Evolutionary conservation across 2,797 vertebrate genomes (phyloP).

Genomic region (Acanthurus lineatus): DNA sequence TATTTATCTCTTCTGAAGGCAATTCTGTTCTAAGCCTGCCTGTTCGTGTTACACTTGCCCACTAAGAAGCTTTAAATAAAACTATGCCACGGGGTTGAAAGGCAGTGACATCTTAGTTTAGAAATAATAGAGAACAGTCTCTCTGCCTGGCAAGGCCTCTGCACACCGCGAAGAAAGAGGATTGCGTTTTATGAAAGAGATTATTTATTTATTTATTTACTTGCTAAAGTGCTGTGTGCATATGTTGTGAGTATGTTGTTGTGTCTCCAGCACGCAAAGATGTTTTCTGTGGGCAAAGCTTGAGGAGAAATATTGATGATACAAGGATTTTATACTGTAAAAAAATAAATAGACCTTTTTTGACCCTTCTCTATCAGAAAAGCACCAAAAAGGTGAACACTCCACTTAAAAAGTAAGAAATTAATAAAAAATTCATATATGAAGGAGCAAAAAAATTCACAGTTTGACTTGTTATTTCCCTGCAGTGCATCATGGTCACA

Average conservation of each 20-base stretch:
- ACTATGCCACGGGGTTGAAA: slow-evolving; percentile 66
- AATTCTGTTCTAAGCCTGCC: slow-evolving; percentile 52
- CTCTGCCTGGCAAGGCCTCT: slow-evolving; percentile 31
- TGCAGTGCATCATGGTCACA: slow-evolving; percentile 36
- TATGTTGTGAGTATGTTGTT: slow-evolving; percentile 14
- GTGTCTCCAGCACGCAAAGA: slow-evolving; percentile 1
- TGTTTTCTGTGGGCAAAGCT: slow-evolving; percentile 4
- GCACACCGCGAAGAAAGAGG: slow-evolving; percentile 33
- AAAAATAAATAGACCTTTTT: neutral
- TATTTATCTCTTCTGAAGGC: slow-evolving; percentile 19
- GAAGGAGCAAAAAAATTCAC: slow-evolving; percentile 25
- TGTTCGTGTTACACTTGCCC: slow-evolving; percentile 42
- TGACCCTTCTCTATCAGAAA: neutral
- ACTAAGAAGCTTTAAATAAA: slow-evolving; percentile 76
- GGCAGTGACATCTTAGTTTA: slow-evolving; percentile 44
- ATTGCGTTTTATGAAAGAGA: slow-evolving; percentile 50
- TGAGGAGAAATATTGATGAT: slow-evolving; percentile 26
- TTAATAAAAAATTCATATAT: slow-evolving; percentile 58
- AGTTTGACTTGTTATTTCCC: slow-evolving; percentile 42
- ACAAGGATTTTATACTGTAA: slow-evolving; percentile 16
- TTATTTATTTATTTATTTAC: slow-evolving; percentile 1
- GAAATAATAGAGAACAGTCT: slow-evolving; percentile 43
- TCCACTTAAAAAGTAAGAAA: slow-evolving; percentile 17
- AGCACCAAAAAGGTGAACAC: neutral
- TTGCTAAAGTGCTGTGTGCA: slow-evolving; percentile 2